Conservation (phyloP, 2,888 invertebrate genomes). For the Yponomeuta cagnagella region DNA sequence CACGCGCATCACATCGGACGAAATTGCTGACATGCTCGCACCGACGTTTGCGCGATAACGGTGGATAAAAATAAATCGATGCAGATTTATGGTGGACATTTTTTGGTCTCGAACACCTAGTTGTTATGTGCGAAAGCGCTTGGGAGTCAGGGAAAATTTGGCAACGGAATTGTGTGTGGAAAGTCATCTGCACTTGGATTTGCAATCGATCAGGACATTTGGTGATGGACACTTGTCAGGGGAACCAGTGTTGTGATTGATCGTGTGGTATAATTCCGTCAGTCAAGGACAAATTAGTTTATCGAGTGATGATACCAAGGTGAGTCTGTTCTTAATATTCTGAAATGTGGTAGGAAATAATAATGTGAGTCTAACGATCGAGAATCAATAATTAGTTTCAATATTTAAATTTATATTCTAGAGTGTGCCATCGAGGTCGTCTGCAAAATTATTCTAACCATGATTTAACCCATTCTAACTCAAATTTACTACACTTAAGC, state of each 20-base stretch:
- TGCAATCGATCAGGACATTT: conserved; percentile 43
- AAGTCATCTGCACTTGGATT: conserved; percentile 30
- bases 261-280: conserved; percentile 26
- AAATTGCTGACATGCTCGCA: conserved; percentile 39
- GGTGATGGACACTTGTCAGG: conserved; percentile 46
- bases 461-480: no score
- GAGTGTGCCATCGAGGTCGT: no score
- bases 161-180: conserved; percentile 35
- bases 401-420: not conserved
- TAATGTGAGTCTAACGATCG: no score
- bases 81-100: conserved; percentile 39
- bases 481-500: no score
- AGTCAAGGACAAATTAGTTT: not conserved
- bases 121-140: conserved; percentile 51
- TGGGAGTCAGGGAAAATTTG: conserved; percentile 63
- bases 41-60: not conserved
- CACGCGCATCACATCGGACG: conserved; percentile 42
- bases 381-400: not conserved
- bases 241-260: conserved; percentile 44
- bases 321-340: conserved; percentile 30
- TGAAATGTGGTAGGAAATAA: not conserved
- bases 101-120: conserved; percentile 31
- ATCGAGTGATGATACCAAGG: conserved; percentile 40
- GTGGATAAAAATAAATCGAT: conserved; percentile 23
- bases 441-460: no score